Percentiles rank a stretch among this genome's conserved stretches.
Evolutionary conservation across 2,113 vertebrate species (phyloP).

Genomic region (Neoarius graeffei): DNA sequence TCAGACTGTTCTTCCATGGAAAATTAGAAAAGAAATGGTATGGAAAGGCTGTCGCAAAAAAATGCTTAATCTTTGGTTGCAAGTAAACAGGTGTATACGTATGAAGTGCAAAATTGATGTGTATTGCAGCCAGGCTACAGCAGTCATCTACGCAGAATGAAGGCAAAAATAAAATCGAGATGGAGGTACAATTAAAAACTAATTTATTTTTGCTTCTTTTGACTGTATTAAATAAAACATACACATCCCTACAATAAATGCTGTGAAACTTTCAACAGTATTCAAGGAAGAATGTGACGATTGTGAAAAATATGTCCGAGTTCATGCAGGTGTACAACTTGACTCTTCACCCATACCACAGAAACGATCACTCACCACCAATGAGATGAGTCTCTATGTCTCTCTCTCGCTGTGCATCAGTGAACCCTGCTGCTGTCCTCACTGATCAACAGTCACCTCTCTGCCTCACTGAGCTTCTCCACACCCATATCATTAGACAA

Average conservation of each 20-base stretch:
- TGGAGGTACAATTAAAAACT: background rate
- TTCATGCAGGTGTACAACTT: conserved; percentile 37
- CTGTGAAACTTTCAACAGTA: background rate
- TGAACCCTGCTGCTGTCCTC: conserved; percentile 31
- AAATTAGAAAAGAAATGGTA: no score
- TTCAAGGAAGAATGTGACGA: conserved; percentile 17
- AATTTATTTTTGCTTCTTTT: no score
- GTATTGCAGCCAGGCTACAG: background rate
- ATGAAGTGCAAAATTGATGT: background rate
- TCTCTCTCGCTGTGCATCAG: conserved; percentile 22
- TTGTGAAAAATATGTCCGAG: background rate
- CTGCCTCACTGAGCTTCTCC: conserved; percentile 43
- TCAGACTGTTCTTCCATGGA: no score
- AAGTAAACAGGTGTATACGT: no score
- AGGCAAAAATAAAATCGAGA: background rate
- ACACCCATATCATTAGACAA: conserved; percentile 30
- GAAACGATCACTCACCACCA: conserved; percentile 23
- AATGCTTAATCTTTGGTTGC: no score
- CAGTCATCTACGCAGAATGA: background rate
- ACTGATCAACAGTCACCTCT: conserved; percentile 32
- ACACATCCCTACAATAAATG: background rate
- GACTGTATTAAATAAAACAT: no score
- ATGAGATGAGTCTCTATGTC: background rate
- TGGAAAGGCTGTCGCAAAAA: no score
- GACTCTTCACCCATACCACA: conserved; percentile 35